phyloP scores from a whole-genome alignment of 35 echinoderm and acorn worm genomes.

The Ophiothrix spiculata region DNA sequence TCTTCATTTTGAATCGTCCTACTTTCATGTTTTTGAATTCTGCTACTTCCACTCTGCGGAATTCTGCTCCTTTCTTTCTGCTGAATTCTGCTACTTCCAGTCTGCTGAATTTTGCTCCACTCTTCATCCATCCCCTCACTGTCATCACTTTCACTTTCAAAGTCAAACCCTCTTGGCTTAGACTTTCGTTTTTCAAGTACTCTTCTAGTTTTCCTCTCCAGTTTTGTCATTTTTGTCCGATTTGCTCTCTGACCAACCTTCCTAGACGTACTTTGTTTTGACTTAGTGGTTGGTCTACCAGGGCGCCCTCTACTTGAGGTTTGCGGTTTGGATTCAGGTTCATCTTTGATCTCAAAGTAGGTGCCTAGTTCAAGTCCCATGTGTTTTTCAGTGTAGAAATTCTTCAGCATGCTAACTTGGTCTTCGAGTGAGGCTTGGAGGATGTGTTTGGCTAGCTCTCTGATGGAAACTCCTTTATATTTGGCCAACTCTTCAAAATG shows the following conservation, averaged over 20 bases:
- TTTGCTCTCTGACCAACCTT: not conserved
- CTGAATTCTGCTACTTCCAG: not conserved
- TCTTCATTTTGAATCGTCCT: too few relatives aligned
- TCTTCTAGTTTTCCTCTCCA: not conserved
- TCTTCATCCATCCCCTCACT: too few relatives aligned
- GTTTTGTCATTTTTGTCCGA: not conserved
- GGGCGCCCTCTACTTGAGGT: not conserved
- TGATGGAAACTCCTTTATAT: not conserved
- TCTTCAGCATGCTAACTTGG: constrained; percentile 18
- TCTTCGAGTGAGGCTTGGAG: constrained; percentile 13
- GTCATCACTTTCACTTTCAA: not conserved
- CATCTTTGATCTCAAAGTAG: not conserved
- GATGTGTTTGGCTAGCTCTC: constrained; percentile 42
- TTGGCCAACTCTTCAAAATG: constrained; percentile 60
- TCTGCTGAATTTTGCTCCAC: too few relatives aligned
- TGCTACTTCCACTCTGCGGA: not conserved
- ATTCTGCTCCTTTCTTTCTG: not conserved
- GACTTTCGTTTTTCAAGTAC: not conserved
- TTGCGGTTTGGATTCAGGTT: not conserved
- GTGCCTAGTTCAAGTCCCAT: constrained; percentile 15
- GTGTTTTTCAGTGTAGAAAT: constrained; percentile 45
- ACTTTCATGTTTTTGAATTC: too few relatives aligned
- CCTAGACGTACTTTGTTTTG: not conserved
- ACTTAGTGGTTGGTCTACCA: not conserved
- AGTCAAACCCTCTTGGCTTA: not conserved